Conservation (phyloP, 2,113 vertebrate genomes). For the Nannobrachium achirus region DNA sequence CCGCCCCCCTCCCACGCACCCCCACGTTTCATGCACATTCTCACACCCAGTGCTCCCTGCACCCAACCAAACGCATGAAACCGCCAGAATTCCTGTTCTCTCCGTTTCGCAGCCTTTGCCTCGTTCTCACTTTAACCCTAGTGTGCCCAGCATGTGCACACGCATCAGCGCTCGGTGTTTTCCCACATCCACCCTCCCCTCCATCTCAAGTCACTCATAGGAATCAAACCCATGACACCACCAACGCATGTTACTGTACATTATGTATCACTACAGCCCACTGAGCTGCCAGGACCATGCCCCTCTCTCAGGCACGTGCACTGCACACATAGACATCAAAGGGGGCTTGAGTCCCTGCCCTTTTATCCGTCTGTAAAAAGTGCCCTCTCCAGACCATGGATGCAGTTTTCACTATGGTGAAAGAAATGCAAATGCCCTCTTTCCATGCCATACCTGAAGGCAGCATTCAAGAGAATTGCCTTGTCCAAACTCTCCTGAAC, state of each 20-base stretch:
- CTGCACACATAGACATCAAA: too few relatives aligned
- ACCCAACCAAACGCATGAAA: conserved; percentile 9
- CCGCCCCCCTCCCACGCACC: conserved; percentile 23
- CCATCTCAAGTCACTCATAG: conserved; percentile 30
- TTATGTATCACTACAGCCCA: background rate
- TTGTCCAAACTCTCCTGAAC: too few relatives aligned
- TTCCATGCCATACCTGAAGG: too few relatives aligned
- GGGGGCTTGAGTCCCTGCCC: too few relatives aligned
- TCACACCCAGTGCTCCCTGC: conserved; percentile 39
- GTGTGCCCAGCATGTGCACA: background rate
- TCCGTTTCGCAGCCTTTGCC: background rate
- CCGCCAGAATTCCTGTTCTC: conserved; percentile 18
- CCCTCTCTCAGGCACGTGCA: background rate
- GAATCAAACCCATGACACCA: conserved; percentile 7
- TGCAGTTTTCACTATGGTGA: too few relatives aligned
- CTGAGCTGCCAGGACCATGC: conserved; percentile 11
- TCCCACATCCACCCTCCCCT: background rate
- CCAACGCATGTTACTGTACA: too few relatives aligned
- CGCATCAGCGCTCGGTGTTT: background rate
- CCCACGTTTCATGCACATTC: conserved; percentile 38
- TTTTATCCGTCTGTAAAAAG: too few relatives aligned
- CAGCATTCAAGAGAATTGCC: too few relatives aligned
- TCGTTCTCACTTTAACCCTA: background rate
- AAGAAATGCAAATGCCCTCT: too few relatives aligned
- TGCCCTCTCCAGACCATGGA: too few relatives aligned